Base-by-base conservation (phyloP, 2,113 vertebrate genomes). In the Hypocryptadius cinnamomeus region DNA sequence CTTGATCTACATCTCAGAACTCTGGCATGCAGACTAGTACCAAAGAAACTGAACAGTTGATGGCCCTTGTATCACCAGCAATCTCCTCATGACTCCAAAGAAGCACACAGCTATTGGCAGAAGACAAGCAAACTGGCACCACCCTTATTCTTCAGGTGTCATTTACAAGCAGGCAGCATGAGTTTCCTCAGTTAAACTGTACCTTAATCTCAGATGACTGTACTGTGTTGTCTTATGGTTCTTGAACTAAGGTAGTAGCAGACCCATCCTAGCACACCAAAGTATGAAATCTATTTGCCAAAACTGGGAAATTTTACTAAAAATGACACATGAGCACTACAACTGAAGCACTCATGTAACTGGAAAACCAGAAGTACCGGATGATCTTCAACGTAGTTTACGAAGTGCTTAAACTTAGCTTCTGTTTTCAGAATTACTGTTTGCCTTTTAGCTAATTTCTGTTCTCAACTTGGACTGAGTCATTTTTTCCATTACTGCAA, bases 401-500 rank as follows among this genome's bases (percentile, higher is more conserved):
- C n/a, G 17, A 89, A 79, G 56, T 33, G 22, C 77, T 93, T 89
- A 76, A 92, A 85, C 71, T 89, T 37, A 73, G 63, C 81, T 93
- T 89, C 89, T 94, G 78, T 91, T 93, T 74, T 73, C 91, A 89
- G 71, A 37, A 82, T 87, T 85, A 91, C 82, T 85, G 47, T 92
- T 90, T 93, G 81, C 68, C 74, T 95, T 95, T 94, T 79, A 83
- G 91, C 79, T 92, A 83, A 73, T 82, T 96, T 96, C 85, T 93
- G 79, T 70, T 85, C 76, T 90, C 64, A 87, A 22, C 68, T 91
- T 45, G 22, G 42, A 85, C 72, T 39, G 87, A 94, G 85, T 95
- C 47, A 96, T 85, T 91, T 96, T 95, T 95, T 96, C 96, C 96
- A 93, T 96, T 95, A 96, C 94, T 88, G 76, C 37, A 86, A 89